phyloP scores from a whole-genome alignment of 2,888 invertebrate genomes.

The Lepeophtheirus nordmannii region DNA sequence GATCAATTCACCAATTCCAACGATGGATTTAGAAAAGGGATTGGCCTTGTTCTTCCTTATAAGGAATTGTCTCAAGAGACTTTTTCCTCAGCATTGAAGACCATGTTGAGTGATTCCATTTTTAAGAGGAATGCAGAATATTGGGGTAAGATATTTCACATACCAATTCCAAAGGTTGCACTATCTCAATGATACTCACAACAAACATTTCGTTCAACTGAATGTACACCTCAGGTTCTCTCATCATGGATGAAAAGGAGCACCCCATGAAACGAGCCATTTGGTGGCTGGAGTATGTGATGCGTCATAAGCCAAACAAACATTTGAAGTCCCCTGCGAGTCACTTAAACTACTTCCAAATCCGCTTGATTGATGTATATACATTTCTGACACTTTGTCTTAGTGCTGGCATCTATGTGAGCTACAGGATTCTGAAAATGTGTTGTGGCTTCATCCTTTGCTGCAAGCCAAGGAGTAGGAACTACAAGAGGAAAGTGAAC shows the following conservation, averaged over 20 bases:
- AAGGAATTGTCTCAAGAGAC: not conserved
- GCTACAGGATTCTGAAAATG: not conserved
- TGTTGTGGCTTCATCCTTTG: too few relatives aligned
- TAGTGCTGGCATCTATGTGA: not conserved
- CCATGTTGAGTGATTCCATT: too few relatives aligned
- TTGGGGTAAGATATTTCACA: not conserved
- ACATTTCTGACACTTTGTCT: not conserved
- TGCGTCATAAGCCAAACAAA: constrained; percentile 1
- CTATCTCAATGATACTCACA: too few relatives aligned
- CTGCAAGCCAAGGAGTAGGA: too few relatives aligned
- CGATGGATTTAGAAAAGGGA: not conserved
- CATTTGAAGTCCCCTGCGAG: not conserved
- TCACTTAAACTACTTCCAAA: not conserved
- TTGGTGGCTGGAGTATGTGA: not conserved
- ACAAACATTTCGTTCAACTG: too few relatives aligned
- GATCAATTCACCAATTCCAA: not conserved
- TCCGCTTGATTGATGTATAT: not conserved
- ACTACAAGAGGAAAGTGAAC: too few relatives aligned
- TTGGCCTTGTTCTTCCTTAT: not conserved
- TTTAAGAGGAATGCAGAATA: not conserved
- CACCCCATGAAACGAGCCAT: not conserved
- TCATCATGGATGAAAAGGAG: constrained; percentile 3
- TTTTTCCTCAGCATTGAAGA: too few relatives aligned
- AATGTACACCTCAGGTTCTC: not conserved
- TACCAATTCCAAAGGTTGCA: too few relatives aligned